phyloP scores from a whole-genome alignment of 2,113 vertebrate species.

The Tringa solitaria region DNA sequence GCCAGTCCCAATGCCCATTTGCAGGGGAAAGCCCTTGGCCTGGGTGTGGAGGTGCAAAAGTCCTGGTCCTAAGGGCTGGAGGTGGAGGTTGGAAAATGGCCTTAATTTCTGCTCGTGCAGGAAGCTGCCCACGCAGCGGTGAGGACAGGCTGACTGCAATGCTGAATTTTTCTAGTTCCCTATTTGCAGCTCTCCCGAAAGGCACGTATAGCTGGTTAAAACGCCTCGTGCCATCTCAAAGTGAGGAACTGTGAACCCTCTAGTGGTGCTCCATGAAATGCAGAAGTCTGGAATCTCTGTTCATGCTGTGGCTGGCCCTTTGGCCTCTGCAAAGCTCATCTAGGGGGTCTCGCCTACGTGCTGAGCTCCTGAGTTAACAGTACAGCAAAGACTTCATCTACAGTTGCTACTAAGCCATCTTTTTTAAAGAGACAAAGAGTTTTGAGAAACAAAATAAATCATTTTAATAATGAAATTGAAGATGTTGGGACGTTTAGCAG shows the following conservation, averaged over 20 bases:
- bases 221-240: fast-evolving
- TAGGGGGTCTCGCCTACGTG: fast-evolving
- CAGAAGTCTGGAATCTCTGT: background rate
- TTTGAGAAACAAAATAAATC: background rate
- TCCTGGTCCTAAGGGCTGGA: background rate
- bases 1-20: background rate
- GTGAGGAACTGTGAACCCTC: background rate
- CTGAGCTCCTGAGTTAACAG: background rate
- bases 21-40: background rate
- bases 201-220: background rate
- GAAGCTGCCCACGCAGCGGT: background rate
- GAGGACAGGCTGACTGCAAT: background rate
- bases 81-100: background rate
- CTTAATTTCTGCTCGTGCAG: background rate
- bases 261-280: background rate
- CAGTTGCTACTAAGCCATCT: background rate
- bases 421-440: background rate
- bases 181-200: background rate
- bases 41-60: background rate
- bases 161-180: background rate
- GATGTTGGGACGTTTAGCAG: background rate
- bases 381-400: background rate
- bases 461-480: background rate
- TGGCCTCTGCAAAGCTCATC: fast-evolving
- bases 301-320: fast-evolving